A percentile compares a stretch with the other conserved stretches of the same genome.
These are phyloP conservation scores for Acomys russatus DNA, from an alignment of 2,797 vertebrate genomes.

Conservation along the genomic window DNA sequence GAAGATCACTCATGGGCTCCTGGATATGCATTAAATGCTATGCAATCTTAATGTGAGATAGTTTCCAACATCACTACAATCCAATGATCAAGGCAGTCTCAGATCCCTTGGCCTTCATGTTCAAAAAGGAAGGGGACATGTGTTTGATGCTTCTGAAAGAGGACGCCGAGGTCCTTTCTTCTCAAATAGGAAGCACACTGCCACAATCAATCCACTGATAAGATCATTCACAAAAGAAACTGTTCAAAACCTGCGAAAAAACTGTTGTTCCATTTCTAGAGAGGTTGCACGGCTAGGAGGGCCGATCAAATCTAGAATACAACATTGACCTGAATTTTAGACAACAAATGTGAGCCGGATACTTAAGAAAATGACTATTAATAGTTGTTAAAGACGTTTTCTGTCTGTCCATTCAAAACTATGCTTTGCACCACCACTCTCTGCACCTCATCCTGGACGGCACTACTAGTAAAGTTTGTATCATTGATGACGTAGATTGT, in stretches of 20 bases:
- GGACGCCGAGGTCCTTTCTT: neutral
- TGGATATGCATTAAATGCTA: neutral
- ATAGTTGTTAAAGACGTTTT: neutral
- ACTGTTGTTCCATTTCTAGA: neutral
- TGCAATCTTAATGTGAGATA: neutral
- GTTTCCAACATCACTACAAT: neutral
- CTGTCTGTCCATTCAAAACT: neutral
- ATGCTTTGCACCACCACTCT: no score
- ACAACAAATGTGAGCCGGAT: neutral
- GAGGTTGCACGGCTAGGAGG: no score
- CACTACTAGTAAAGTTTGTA: neutral
- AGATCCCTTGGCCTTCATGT: neutral
- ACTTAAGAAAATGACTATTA: neutral
- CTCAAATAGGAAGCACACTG: neutral
- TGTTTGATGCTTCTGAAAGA: neutral
- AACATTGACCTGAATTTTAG: neutral
- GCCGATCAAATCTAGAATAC: neutral
- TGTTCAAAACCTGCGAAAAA: neutral
- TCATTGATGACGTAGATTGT: neutral
- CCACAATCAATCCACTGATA: no score
- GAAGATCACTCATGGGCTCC: neutral
- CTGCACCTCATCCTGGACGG: rapidly evolving
- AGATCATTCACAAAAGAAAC: rapidly evolving
- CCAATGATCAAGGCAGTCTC: neutral
- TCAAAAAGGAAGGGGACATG: neutral